Percentiles rank a stretch among this genome's conserved stretches.
These are phyloP conservation scores for Acanthoscelides obtectus DNA, from an alignment of 2,888 invertebrate genomes.

Conservation along the genomic window DNA sequence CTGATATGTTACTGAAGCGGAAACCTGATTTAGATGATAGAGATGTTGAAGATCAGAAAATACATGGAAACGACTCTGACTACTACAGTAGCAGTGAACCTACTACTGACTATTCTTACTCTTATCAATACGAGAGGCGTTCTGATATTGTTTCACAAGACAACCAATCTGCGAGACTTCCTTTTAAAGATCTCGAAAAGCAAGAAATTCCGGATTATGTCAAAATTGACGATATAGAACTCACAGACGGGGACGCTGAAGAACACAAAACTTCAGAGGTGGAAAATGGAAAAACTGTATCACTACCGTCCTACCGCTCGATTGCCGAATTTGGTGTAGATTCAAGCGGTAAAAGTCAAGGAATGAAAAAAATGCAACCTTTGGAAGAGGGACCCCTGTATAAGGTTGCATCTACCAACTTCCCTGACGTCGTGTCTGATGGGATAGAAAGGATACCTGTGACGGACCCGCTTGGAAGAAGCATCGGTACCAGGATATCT, in stretches of 20 bases:
- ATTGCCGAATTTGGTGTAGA: background rate
- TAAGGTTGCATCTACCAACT: background rate
- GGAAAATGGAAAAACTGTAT: background rate
- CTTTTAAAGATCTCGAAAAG: slow-evolving; percentile 39
- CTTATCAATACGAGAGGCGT: slow-evolving; percentile 37
- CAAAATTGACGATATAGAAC: slow-evolving; percentile 34
- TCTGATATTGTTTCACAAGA: slow-evolving; percentile 20
- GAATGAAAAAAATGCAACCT: background rate
- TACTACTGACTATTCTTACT: slow-evolving; percentile 38
- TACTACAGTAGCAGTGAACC: slow-evolving; percentile 16
- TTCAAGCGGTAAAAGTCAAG: background rate
- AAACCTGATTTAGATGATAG: slow-evolving; percentile 9
- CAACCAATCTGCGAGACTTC: slow-evolving; percentile 7
- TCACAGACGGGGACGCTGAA: slow-evolving; percentile 9
- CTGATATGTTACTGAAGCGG: background rate
- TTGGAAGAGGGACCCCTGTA: background rate
- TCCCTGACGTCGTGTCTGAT: background rate
- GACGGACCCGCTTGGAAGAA: background rate
- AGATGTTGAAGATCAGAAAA: slow-evolving; percentile 12
- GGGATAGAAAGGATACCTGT: background rate
- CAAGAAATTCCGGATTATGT: slow-evolving; percentile 41
- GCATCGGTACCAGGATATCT: background rate
- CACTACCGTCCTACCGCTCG: background rate
- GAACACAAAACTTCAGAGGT: background rate
- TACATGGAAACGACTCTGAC: slow-evolving; percentile 6